Conservation (phyloP, 2,888 invertebrate species). For the Malachius bipustulatus region DNA sequence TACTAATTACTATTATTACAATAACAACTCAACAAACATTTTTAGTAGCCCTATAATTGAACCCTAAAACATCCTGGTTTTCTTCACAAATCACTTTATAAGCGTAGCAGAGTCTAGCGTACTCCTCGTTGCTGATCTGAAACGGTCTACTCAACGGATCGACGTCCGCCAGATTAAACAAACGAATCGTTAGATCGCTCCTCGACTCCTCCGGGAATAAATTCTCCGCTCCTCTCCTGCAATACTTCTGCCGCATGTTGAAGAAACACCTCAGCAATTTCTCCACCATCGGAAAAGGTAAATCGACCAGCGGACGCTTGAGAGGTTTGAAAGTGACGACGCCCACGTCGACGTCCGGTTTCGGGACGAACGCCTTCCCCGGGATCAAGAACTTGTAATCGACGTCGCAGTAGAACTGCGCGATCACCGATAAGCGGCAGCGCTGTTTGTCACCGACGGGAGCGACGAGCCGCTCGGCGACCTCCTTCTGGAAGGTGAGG, state of each 20-base stretch:
- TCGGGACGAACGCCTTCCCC: conserved; percentile 83
- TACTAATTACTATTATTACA: no score
- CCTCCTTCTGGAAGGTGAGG: conserved; percentile 95
- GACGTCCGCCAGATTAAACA: conserved; percentile 62
- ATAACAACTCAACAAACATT: no score
- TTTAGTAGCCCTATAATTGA: conserved; percentile 53
- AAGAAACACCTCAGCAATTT: conserved; percentile 82
- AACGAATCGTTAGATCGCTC: conserved; percentile 48
- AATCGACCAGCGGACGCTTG: conserved; percentile 52
- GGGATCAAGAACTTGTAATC: conserved; percentile 76
- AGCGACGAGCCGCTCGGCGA: conserved; percentile 85
- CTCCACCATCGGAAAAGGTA: conserved; percentile 77
- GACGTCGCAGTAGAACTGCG: conserved; percentile 83
- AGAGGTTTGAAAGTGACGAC: conserved; percentile 81
- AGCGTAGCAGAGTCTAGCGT: conserved; percentile 61
- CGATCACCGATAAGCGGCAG: conserved; percentile 82
- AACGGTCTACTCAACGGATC: conserved; percentile 57
- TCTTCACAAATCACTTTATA: conserved; percentile 61
- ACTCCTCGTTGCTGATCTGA: conserved; percentile 66
- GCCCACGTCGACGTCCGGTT: conserved; percentile 93
- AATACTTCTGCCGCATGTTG: conserved; percentile 77
- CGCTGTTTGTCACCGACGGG: conserved; percentile 54
- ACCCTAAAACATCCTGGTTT: conserved; percentile 52
- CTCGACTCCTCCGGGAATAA: conserved; percentile 63
- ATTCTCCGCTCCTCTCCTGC: conserved; percentile 53